Conservation (phyloP, 2,888 invertebrate species). For the Parapristionchus giblindavisi region DNA sequence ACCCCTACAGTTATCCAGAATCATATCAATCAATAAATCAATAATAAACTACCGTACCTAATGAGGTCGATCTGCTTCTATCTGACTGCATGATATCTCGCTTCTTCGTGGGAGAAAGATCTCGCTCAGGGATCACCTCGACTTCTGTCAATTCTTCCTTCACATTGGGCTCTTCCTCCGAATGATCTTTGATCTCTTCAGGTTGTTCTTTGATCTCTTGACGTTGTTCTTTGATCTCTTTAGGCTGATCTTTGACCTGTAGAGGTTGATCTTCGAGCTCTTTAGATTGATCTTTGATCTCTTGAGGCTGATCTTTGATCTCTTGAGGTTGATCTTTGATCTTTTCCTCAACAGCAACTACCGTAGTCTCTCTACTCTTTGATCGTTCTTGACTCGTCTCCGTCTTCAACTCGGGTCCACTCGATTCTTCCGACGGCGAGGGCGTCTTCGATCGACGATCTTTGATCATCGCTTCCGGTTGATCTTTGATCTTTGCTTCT, state of each 20-base stretch:
- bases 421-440: too few species aligned
- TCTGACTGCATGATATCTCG: background rate
- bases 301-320: background rate
- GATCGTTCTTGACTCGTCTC: too few species aligned
- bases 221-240: slow-evolving; percentile 6
- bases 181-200: slow-evolving; percentile 17
- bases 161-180: too few species aligned
- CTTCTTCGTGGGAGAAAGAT: slow-evolving; percentile 26
- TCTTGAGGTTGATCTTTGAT: background rate
- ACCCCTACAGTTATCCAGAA: background rate
- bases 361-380: too few species aligned
- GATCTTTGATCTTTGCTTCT: background rate
- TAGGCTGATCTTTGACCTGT: background rate
- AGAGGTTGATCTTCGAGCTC: background rate
- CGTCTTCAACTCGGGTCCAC: too few species aligned
- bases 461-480: slow-evolving; percentile 1
- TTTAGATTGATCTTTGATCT: background rate
- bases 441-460: too few species aligned
- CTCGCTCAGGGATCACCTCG: background rate
- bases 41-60: too few species aligned
- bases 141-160: background rate
- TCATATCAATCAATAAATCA: too few species aligned
- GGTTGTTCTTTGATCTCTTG: slow-evolving; percentile 20
- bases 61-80: slow-evolving; percentile 3
- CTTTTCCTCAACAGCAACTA: too few species aligned